Evolutionary conservation across 2,888 invertebrate genomes (phyloP).

Genomic region (Caenorhabditis sp.): DNA sequence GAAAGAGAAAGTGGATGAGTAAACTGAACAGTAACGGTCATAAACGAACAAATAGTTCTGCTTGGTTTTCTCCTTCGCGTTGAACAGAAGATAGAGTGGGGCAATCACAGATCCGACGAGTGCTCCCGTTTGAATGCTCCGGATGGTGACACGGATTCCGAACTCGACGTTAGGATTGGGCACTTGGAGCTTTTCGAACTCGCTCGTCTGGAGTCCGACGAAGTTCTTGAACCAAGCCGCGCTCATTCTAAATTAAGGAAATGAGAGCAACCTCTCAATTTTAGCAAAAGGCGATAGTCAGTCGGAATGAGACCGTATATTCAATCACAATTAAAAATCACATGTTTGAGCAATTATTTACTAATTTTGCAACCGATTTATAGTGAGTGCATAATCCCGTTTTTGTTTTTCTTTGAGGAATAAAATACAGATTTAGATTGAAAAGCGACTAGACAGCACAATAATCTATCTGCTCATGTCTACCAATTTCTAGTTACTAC

Average conservation of each 20-base stretch:
- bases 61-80: background rate
- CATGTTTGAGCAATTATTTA: slow-evolving; percentile 1
- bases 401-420: too few species aligned
- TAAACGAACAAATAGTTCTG: slow-evolving; percentile 22
- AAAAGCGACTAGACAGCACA: slow-evolving; percentile 9
- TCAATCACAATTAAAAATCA: background rate
- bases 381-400: slow-evolving; percentile 24
- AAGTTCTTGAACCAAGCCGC: slow-evolving; percentile 71
- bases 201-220: slow-evolving; percentile 64
- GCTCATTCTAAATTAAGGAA: slow-evolving; percentile 55
- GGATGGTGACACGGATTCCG: slow-evolving; percentile 72
- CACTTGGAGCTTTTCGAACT: slow-evolving; percentile 69
- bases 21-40: too few species aligned
- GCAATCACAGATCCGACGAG: slow-evolving; percentile 68
- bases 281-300: too few species aligned
- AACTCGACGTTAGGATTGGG: slow-evolving; percentile 72
- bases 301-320: too few species aligned
- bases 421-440: background rate
- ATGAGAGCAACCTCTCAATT: too few species aligned
- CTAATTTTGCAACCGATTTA: background rate
- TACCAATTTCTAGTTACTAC: slow-evolving; percentile 54
- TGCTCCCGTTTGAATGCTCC: slow-evolving; percentile 71
- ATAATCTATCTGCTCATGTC: background rate
- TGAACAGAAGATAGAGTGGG: slow-evolving; percentile 34
- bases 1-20: slow-evolving; percentile 13